A percentile compares a stretch with the other conserved stretches of the same genome.
These are phyloP conservation scores for Calliopum simillimum DNA, from an alignment of 2,888 invertebrate genomes.

Conservation along the genomic window DNA sequence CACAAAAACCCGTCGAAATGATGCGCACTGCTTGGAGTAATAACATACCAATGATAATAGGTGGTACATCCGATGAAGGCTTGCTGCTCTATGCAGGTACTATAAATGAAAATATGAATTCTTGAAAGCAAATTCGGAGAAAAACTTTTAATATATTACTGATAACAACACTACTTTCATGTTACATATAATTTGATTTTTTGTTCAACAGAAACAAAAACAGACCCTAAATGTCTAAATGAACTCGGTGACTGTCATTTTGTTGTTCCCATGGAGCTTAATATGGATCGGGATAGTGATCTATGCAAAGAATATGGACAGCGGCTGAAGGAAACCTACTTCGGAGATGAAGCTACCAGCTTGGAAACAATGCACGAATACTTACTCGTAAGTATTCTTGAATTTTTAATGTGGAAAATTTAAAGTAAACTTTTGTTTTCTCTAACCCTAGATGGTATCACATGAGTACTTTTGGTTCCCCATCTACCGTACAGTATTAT, in stretches of 20 bases:
- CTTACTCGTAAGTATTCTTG: constrained; percentile 54
- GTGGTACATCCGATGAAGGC: constrained; percentile 66
- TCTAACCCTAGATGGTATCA: constrained; percentile 65
- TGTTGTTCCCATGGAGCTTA: constrained; percentile 63
- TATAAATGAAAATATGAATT: too few species aligned
- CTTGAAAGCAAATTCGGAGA: too few species aligned
- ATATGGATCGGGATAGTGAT: constrained; percentile 60
- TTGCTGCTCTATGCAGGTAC: constrained; percentile 60
- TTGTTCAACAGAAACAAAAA: constrained; percentile 54
- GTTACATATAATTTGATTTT: not conserved
- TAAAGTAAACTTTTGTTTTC: not conserved
- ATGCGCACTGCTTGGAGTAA: constrained; percentile 65
- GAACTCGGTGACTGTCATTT: constrained; percentile 61
- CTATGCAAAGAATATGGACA: constrained; percentile 60
- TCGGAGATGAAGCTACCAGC: constrained; percentile 61
- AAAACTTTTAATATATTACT: too few species aligned
- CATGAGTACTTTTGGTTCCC: constrained; percentile 67
- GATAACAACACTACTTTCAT: not conserved
- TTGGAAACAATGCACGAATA: constrained; percentile 65
- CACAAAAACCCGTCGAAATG: constrained; percentile 62
- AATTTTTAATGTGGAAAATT: not conserved
- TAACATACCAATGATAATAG: constrained; percentile 64
- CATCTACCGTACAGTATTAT: constrained; percentile 63
- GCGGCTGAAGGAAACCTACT: constrained; percentile 59
- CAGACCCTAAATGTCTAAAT: constrained; percentile 61